A percentile compares a stretch with the other conserved stretches of the same genome.
phyloP scores from a whole-genome alignment of 2,113 vertebrate species.

The Nipponia nippon region DNA sequence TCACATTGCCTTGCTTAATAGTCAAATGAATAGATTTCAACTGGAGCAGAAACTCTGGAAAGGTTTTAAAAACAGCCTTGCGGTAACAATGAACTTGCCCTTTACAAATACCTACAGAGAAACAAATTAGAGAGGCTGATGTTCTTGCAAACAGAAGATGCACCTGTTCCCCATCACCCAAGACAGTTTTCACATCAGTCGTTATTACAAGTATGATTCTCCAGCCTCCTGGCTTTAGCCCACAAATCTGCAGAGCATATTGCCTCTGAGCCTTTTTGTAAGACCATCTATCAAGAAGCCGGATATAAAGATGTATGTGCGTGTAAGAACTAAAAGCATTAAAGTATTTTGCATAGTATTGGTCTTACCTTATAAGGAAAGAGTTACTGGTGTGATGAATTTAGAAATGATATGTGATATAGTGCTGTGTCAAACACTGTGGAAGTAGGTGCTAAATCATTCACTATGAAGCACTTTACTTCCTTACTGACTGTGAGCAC shows the following conservation, averaged over 20 bases:
- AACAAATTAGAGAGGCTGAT: background rate
- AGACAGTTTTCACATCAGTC: background rate
- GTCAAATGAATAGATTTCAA: conserved; percentile 50
- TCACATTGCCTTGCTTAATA: conserved; percentile 10
- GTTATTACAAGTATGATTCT: background rate
- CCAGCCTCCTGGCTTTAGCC: background rate
- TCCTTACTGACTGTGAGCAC: background rate
- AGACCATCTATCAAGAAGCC: background rate
- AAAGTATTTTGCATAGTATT: background rate
- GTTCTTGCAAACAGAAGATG: background rate
- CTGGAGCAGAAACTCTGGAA: conserved; percentile 18
- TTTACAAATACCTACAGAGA: conserved; percentile 14
- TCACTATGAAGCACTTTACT: background rate
- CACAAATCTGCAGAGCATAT: background rate
- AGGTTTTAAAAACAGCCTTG: conserved; percentile 22
- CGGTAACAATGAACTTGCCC: background rate
- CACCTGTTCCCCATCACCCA: background rate
- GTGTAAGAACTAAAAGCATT: background rate
- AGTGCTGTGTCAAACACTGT: background rate
- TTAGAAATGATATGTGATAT: background rate
- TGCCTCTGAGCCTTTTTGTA: background rate
- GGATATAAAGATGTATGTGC: background rate
- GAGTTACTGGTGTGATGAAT: background rate
- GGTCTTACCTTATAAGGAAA: background rate
- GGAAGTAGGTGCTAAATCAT: background rate